Conservation (phyloP, 1,140 invertebrate species). For the Drosophila mojavensis region DNA sequence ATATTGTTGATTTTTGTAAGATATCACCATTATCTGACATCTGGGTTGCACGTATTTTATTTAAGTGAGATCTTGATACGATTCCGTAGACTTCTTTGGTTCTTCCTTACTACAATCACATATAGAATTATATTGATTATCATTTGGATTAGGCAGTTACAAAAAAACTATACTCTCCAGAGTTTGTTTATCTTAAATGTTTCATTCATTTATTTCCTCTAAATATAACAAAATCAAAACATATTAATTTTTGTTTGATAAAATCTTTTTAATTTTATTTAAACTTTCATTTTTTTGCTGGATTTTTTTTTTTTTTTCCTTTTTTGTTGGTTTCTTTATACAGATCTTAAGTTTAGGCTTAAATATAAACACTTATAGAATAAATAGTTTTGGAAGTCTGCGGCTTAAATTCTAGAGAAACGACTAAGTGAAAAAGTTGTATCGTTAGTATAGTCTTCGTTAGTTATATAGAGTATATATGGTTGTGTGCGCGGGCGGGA, state of each 20-base stretch:
- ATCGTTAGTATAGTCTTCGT: constrained; percentile 35
- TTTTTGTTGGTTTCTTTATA: constrained; percentile 11
- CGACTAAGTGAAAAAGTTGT: constrained; percentile 46
- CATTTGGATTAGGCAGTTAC: too few species aligned
- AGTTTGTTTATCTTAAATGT: too few species aligned
- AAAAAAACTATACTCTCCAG: too few species aligned
- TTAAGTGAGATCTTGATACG: too few species aligned
- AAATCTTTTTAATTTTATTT: constrained; percentile 56
- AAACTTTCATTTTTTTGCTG: constrained; percentile 24
- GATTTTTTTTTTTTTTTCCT: constrained; percentile 19
- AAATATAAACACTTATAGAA: constrained; percentile 55
- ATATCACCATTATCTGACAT: too few species aligned
- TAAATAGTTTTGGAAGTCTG: constrained; percentile 80
- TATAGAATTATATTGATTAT: too few species aligned
- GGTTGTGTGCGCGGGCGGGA: constrained; percentile 16
- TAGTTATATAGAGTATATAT: constrained; percentile 34
- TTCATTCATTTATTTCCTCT: too few species aligned
- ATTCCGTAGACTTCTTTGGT: too few species aligned
- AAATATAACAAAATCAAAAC: too few species aligned
- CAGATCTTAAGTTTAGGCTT: constrained; percentile 46
- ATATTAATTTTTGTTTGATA: constrained; percentile 26
- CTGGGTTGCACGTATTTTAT: too few species aligned
- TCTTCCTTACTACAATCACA: too few species aligned
- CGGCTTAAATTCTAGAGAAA: constrained; percentile 67
- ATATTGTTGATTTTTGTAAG: too few species aligned